Conservation (phyloP, 2,113 vertebrate genomes). For the Merops nubicus region DNA sequence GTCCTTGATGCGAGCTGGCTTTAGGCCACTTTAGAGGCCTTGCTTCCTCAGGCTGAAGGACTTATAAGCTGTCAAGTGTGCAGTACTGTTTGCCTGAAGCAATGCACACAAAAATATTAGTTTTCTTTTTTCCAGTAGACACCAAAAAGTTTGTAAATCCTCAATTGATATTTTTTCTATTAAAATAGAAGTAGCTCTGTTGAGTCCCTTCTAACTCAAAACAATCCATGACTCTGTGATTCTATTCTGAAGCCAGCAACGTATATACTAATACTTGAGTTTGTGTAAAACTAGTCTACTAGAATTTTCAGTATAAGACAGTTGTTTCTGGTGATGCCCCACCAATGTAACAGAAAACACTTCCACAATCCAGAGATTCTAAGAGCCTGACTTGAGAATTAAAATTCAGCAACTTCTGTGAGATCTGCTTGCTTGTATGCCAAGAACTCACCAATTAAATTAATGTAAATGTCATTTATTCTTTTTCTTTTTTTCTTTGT, state of each 20-base stretch:
- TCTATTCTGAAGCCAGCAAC: neutral
- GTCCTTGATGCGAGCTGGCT: neutral
- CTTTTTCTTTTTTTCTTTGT: neutral
- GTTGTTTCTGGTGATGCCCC: neutral
- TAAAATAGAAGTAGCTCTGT: neutral
- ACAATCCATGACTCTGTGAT: no score
- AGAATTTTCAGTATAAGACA: neutral
- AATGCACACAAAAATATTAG: neutral
- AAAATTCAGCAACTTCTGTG: neutral
- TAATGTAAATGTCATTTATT: neutral
- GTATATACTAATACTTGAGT: neutral
- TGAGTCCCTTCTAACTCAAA: neutral
- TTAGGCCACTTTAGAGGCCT: neutral
- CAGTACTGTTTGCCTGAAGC: neutral
- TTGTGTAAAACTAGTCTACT: neutral
- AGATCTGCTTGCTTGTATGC: neutral
- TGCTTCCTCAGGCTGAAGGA: neutral
- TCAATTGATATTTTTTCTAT: neutral
- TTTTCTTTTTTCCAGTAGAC: neutral
- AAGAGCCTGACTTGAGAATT: neutral
- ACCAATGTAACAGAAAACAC: neutral
- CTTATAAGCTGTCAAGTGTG: neutral
- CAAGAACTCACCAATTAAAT: neutral
- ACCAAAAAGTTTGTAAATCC: neutral
- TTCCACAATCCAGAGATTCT: neutral